Evolutionary conservation across 2,113 vertebrate species (phyloP).

Genomic region (Pristiophorus japonicus): DNA sequence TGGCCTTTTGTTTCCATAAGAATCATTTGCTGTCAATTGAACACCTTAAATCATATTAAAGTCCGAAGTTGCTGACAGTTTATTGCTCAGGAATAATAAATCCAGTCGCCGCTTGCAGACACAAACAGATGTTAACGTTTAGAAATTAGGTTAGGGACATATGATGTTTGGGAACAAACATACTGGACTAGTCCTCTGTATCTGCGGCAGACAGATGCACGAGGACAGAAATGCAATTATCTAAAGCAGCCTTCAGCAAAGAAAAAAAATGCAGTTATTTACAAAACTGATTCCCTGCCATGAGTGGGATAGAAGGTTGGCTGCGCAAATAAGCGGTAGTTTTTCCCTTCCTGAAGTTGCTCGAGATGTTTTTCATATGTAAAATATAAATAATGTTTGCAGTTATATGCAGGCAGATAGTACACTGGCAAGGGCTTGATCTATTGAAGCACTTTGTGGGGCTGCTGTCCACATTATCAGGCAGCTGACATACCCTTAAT

Average conservation of each 20-base stretch:
- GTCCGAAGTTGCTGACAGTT: not conserved
- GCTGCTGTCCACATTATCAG: not conserved
- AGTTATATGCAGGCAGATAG: not conserved
- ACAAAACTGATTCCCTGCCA: not conserved
- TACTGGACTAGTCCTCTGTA: not conserved
- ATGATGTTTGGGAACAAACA: not conserved
- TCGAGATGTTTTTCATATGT: not conserved
- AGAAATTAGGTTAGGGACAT: conserved; percentile 1
- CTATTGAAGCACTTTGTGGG: not conserved
- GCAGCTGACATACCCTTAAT: not conserved
- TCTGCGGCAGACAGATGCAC: not conserved
- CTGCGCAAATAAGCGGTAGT: not conserved
- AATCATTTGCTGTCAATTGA: conserved; percentile 6
- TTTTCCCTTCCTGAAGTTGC: not conserved
- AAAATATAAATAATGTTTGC: not conserved
- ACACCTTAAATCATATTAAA: conserved; percentile 27
- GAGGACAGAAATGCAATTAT: not conserved
- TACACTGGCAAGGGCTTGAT: not conserved
- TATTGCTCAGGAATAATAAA: conserved; percentile 23
- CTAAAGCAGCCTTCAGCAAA: not conserved
- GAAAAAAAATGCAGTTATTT: not conserved
- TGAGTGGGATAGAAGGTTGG: not conserved
- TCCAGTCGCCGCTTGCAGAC: not conserved
- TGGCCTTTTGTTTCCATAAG: not conserved
- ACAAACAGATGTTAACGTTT: conserved; percentile 1